phyloP scores from a whole-genome alignment of 2,888 invertebrate genomes.

The Lissocephala sabroskyi region DNA sequence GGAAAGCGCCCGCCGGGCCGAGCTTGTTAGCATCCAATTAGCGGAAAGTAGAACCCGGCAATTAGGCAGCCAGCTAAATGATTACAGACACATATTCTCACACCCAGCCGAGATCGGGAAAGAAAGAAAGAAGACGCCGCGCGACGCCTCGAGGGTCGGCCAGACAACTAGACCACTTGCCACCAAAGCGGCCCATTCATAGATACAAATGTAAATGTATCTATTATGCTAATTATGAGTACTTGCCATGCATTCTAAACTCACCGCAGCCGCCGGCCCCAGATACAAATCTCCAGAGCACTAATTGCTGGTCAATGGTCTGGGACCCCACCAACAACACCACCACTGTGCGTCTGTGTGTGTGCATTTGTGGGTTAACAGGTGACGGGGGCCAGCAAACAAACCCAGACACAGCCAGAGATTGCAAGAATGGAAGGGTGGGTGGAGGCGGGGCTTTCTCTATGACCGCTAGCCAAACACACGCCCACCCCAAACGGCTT shows the following conservation, averaged over 20 bases:
- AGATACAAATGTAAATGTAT: constrained; percentile 12
- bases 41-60: background rate
- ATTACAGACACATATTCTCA: constrained; percentile 8
- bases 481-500: constrained; percentile 26
- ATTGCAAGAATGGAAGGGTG: too few species aligned
- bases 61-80: constrained; percentile 6
- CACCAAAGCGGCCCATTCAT: constrained; percentile 9
- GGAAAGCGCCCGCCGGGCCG: too few species aligned
- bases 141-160: constrained; percentile 13
- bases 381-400: constrained; percentile 45
- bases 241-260: constrained; percentile 15
- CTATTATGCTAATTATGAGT: constrained; percentile 43
- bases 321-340: too few species aligned
- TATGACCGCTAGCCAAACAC: constrained; percentile 42
- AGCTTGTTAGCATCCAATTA: constrained; percentile 2
- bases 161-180: background rate
- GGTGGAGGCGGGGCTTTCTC: constrained; percentile 28
- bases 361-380: constrained; percentile 46
- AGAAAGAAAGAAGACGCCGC: too few species aligned
- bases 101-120: constrained; percentile 20
- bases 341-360: too few species aligned
- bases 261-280: background rate
- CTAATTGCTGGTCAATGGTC: constrained; percentile 56
- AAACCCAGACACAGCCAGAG: too few species aligned
- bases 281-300: constrained; percentile 35